A percentile compares a stretch with the other conserved stretches of the same genome.
phyloP scores from a whole-genome alignment of 2,797 vertebrate species.

The Myripristis murdjan region DNA sequence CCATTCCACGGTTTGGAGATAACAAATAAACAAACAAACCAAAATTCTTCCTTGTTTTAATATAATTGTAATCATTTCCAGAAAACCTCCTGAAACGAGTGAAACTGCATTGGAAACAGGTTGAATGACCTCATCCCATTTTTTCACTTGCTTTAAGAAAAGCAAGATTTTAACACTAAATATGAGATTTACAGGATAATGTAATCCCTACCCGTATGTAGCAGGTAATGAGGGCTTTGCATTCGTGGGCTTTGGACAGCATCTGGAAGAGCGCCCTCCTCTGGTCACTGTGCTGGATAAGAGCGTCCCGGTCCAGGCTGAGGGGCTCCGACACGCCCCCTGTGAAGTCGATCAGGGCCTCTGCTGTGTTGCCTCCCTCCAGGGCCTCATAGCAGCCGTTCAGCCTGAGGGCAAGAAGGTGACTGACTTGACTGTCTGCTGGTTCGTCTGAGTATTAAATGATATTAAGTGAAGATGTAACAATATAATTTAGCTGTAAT shows the following conservation, averaged over 20 bases:
- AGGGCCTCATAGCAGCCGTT: slow-evolving; percentile 90
- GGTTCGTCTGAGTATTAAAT: background rate
- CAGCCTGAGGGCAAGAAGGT: slow-evolving; percentile 71
- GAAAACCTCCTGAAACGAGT: too few species aligned
- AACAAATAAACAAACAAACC: too few species aligned
- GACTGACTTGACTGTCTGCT: slow-evolving; percentile 4
- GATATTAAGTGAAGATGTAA: too few species aligned
- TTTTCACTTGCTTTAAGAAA: too few species aligned
- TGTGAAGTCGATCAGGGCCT: slow-evolving; percentile 90
- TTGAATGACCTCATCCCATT: too few species aligned
- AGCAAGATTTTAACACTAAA: too few species aligned
- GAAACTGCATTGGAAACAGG: too few species aligned
- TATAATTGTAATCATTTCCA: too few species aligned
- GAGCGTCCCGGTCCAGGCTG: slow-evolving; percentile 65
- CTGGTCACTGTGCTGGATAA: slow-evolving; percentile 73
- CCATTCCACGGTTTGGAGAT: too few species aligned
- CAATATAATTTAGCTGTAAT: too few species aligned
- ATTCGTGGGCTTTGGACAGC: slow-evolving; percentile 79
- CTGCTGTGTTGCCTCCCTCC: slow-evolving; percentile 89
- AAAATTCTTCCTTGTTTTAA: too few species aligned
- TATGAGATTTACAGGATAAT: too few species aligned
- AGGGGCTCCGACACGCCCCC: slow-evolving; percentile 89
- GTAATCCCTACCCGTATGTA: slow-evolving; percentile 83
- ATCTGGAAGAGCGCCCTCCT: slow-evolving; percentile 84
- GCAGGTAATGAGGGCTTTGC: slow-evolving; percentile 87